Evolutionary conservation across 2,797 vertebrate genomes (phyloP), one percentile per base, ranked within the genome.

Genomic region (Caiman crocodilus): DNA sequence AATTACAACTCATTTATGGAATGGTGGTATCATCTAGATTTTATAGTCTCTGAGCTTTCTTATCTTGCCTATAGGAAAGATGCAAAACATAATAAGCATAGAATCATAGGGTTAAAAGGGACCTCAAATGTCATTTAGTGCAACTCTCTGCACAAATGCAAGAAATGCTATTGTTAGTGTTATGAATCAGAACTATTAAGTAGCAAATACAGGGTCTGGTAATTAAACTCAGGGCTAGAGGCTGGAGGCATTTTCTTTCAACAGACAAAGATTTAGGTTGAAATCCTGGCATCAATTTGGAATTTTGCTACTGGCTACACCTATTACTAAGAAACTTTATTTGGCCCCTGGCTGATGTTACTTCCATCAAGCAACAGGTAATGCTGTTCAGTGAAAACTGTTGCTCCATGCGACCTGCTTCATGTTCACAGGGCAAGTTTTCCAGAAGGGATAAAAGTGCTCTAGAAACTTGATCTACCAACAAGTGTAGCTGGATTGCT

Each of bases 21-120:
- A 73, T 90, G 60, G 86, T 84, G 90, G 56, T 93, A 94, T 94
- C 95, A 95, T 93, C 89, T 94, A 94, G 87, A 94, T 90, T 96
- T 94, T 78, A 76, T 3, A 5, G 2, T 87, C 81, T 56, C 73
- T 86, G 94, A 92, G 89, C 92, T 82, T 28, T 73, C 35, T n/a
- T 67, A 17, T 67, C 64, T 67, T 69, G 32, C 14, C 20, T 69
- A 35, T 7, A 69, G 20, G 67, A 35, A 69, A 69, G 32, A 69
- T 69, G 20, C 17, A 23, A 69, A 69, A 69, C 23, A 21, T 32
- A 50, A 50, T 50, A 50, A 50, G 9, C 42, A 50, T 50, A 50
- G 42, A 50, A 50, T 50, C 42, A 50, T 10, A 50, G 42, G 42
- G 42, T 50, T 50, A 50, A 42, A 42, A 42, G 42, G 42, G 42